These are phyloP conservation scores for Temnothorax ravouxi DNA, from an alignment of 2,888 invertebrate genomes.

Conservation along the genomic window DNA sequence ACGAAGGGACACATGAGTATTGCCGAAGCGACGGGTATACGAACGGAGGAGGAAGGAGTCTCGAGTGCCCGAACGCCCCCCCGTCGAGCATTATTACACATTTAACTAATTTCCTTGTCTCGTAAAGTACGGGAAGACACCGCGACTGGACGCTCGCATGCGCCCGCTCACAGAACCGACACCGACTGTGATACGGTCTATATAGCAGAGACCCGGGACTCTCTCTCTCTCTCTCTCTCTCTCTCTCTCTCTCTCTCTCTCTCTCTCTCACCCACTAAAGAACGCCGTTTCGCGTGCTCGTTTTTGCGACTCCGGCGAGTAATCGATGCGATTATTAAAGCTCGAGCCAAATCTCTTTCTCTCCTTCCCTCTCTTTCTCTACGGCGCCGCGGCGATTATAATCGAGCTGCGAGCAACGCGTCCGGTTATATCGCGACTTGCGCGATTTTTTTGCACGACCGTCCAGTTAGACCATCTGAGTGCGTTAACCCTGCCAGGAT, in stretches of 20 bases:
- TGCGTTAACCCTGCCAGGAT: slow-evolving; percentile 30
- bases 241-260: slow-evolving; percentile 1
- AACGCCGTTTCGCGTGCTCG: slow-evolving; percentile 42
- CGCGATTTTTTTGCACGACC: slow-evolving; percentile 42
- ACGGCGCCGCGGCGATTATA: slow-evolving; percentile 39
- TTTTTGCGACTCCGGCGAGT: slow-evolving; percentile 40
- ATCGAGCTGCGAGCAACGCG: slow-evolving; percentile 32
- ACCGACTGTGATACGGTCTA: slow-evolving; percentile 46
- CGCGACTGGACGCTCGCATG: slow-evolving; percentile 61
- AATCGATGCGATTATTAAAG: slow-evolving; percentile 56
- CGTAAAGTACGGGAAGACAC: slow-evolving; percentile 81
- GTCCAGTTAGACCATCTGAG: slow-evolving; percentile 27
- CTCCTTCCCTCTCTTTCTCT: not conserved
- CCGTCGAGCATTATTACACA: slow-evolving; percentile 82
- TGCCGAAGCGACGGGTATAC: slow-evolving; percentile 24
- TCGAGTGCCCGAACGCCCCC: slow-evolving; percentile 51
- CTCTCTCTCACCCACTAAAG: slow-evolving; percentile 70
- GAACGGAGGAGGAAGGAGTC: slow-evolving; percentile 35
- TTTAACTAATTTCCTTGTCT: slow-evolving; percentile 85
- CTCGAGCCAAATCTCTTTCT: slow-evolving; percentile 19
- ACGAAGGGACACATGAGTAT: slow-evolving; percentile 61
- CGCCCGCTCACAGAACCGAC: slow-evolving; percentile 68
- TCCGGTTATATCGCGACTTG: slow-evolving; percentile 22
- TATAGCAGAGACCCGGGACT: slow-evolving; percentile 36
- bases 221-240: slow-evolving; percentile 72